Evolutionary conservation across 2,888 invertebrate genomes (phyloP).

Genomic region (Parnassius orleans): DNA sequence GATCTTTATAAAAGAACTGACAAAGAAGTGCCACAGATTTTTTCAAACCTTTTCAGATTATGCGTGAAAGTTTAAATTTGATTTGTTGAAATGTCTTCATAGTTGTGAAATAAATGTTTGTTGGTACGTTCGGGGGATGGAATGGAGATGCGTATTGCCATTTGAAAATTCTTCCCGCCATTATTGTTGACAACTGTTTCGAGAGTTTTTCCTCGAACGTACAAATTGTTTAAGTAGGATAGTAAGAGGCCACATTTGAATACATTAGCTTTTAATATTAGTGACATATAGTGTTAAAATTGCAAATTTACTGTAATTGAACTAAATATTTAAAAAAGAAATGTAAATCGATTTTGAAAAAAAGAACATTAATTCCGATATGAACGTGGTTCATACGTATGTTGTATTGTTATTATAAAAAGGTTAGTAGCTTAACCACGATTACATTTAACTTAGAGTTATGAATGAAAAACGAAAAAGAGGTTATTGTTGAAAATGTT

Average conservation of each 20-base stretch:
- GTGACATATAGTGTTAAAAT: slow-evolving; percentile 78
- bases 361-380: slow-evolving; percentile 39
- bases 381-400: slow-evolving; percentile 67
- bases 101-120: slow-evolving; percentile 38
- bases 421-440: slow-evolving; percentile 76
- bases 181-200: slow-evolving; percentile 40
- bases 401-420: slow-evolving; percentile 78
- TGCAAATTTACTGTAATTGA: slow-evolving; percentile 64
- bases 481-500: slow-evolving; percentile 80
- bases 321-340: slow-evolving; percentile 45
- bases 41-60: slow-evolving; percentile 47
- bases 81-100: slow-evolving; percentile 29
- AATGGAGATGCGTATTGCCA: slow-evolving; percentile 24
- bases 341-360: slow-evolving; percentile 46
- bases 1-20: slow-evolving; percentile 62
- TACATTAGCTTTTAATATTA: slow-evolving; percentile 78
- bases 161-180: slow-evolving; percentile 32
- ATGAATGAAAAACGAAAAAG: slow-evolving; percentile 65
- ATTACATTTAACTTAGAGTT: slow-evolving; percentile 73
- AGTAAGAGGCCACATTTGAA: slow-evolving; percentile 53
- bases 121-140: slow-evolving; percentile 35
- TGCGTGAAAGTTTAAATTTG: slow-evolving; percentile 33
- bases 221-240: slow-evolving; percentile 30
- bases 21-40: slow-evolving; percentile 62
- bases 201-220: slow-evolving; percentile 29